Base-by-base conservation (phyloP, 2,797 vertebrate genomes). In the Acipenser oxyrinchus region DNA sequence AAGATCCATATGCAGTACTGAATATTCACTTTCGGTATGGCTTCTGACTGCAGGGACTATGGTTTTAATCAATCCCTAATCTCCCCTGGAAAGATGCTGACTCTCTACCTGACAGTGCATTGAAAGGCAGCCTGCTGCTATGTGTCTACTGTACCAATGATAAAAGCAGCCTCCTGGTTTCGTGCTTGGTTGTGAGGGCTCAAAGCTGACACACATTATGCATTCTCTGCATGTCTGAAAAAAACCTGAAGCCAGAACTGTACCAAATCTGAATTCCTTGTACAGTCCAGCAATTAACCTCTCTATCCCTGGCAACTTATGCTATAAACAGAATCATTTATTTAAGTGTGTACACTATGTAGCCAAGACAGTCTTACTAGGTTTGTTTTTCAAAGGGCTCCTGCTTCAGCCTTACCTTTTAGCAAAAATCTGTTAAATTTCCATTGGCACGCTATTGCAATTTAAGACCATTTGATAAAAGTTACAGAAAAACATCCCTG, bases 61-160 rank as follows among this genome's bases (percentile, higher is more conserved):
- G 59, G 49, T 73, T 58, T 66, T 68, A 66, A 73, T 64, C 72
- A 74, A 66, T 70, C 51, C 57, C 62, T 55, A 55, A 53, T 62
- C 51, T 51, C 51, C 18, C 55, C 13, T 49, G 52, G 55, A 50
- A 49, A 55, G 48, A 57, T 57, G 48, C 53, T 59, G 49, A 66
- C 64, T 57, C 37, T 37, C 51, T 51, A 51, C 23, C 52, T 65
- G 64, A 65, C 64, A 65, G 63, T 15, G 37, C 23, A 11, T 8
- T 58, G 55, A 58, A 58, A 57, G 64, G 51, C 52, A 48, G 37
- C 64, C 9, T 23, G 64, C 23, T 52, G 64, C 64, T 57, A 11
- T 12, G 64, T 48, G 52, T 55, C 23, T 8, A 49, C 64, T 57
- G 15, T n/a, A n/a, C 23, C 64, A 18, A 12, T 57, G 18, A 65